phyloP scores from a whole-genome alignment of 2,113 vertebrate genomes.

The Choloepus hoffmanni region DNA sequence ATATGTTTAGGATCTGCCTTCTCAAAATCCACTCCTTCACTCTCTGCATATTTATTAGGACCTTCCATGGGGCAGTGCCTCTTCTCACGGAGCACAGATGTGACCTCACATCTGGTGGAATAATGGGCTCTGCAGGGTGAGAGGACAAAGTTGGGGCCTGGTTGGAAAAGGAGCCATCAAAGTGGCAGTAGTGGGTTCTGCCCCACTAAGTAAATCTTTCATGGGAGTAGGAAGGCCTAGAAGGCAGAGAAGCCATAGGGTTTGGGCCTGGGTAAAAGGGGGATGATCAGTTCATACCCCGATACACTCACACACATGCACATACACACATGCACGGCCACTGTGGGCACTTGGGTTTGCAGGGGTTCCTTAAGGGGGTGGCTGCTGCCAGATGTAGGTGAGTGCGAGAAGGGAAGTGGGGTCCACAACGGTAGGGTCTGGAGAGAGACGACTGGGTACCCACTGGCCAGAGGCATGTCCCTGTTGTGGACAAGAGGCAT shows the following conservation, averaged over 20 bases:
- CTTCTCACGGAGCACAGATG: neutral
- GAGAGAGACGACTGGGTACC: neutral
- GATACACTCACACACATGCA: accelerated
- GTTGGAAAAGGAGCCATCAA: neutral
- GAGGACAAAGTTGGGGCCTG: neutral
- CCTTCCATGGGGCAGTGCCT: neutral
- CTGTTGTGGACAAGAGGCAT: neutral
- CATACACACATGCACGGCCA: accelerated
- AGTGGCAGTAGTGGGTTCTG: neutral
- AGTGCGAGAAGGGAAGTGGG: neutral
- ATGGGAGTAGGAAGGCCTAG: neutral
- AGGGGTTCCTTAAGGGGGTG: neutral
- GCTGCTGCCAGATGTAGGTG: neutral
- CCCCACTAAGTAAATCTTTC: neutral
- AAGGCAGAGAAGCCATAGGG: neutral
- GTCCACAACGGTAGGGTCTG: neutral
- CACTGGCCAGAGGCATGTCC: neutral
- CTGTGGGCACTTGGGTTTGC: neutral
- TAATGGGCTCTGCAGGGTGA: neutral
- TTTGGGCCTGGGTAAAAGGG: neutral
- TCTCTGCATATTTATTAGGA: neutral
- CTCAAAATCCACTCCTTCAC: neutral
- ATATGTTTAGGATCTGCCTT: neutral
- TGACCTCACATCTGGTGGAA: neutral
- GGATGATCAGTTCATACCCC: accelerated